Conservation (phyloP, 2,113 vertebrate species). For the Euleptes europaea region DNA sequence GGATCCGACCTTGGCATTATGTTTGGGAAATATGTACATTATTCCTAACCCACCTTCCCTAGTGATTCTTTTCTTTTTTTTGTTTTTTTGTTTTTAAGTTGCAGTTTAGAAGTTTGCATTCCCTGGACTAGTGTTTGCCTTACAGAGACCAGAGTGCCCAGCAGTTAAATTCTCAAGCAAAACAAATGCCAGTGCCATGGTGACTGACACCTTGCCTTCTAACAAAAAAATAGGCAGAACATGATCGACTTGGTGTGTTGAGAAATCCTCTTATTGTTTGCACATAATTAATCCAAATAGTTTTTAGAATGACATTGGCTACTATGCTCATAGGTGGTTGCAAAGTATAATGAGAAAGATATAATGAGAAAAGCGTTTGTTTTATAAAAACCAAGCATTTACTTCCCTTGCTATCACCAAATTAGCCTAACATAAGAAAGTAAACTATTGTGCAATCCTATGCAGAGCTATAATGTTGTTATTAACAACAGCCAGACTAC, state of each 20-base stretch:
- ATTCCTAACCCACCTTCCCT: neutral
- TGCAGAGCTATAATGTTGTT: too few relatives aligned
- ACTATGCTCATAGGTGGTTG: neutral
- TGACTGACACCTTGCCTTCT: neutral
- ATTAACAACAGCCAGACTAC: too few relatives aligned
- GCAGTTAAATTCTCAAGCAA: neutral
- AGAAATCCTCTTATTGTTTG: neutral
- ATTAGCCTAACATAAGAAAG: neutral
- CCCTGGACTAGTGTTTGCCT: neutral
- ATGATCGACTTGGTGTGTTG: neutral
- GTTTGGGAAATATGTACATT: neutral
- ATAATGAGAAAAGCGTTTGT: neutral
- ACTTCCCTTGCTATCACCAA: neutral
- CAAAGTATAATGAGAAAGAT: neutral
- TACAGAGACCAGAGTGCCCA: neutral
- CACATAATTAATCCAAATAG: neutral
- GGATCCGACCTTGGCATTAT: neutral
- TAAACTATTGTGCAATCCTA: too few relatives aligned
- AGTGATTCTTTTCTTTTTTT: neutral
- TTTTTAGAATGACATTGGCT: neutral
- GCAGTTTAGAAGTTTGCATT: neutral
- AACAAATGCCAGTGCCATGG: slow-evolving; percentile 2
- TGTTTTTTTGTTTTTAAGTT: neutral
- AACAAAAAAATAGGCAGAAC: neutral
- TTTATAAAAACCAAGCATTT: neutral